phyloP scores from a whole-genome alignment of 2,888 invertebrate species.

The Mallateleia sp. region DNA sequence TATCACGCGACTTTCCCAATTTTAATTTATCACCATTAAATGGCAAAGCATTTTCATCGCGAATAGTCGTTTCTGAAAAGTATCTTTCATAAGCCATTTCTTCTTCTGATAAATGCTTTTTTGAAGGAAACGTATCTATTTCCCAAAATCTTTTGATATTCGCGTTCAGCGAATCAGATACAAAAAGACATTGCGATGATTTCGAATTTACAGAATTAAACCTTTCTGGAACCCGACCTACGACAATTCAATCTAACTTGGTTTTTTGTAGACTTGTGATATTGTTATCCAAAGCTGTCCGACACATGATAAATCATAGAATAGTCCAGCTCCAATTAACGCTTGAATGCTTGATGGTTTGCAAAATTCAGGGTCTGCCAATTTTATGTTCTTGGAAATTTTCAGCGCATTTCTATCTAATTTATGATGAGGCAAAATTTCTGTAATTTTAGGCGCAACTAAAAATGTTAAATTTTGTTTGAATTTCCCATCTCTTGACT shows the following conservation, averaged over 20 bases:
- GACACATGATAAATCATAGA: constrained; percentile 38
- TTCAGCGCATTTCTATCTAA: constrained; percentile 27
- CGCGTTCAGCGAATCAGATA: neutral
- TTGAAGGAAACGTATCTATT: neutral
- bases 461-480: constrained; percentile 40
- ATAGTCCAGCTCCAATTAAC: constrained; percentile 38
- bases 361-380: constrained; percentile 34
- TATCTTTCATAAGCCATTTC: neutral
- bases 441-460: constrained; percentile 53
- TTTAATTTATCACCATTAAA: constrained; percentile 1
- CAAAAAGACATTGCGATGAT: neutral
- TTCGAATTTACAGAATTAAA: neutral
- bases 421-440: constrained; percentile 42
- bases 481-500: constrained; percentile 49
- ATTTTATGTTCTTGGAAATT: constrained; percentile 22
- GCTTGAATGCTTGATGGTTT: neutral
- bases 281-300: constrained; percentile 21
- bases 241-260: constrained; percentile 41
- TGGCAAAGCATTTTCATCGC: constrained; percentile 23
- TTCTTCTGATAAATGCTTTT: constrained; percentile 14
- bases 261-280: constrained; percentile 36
- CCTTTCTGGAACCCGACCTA: constrained; percentile 18
- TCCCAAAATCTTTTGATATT: constrained; percentile 25
- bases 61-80: neutral
- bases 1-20: constrained; percentile 10